Evolutionary conservation across 2,797 vertebrate genomes (phyloP).

Genomic region (Poecile montanus): DNA sequence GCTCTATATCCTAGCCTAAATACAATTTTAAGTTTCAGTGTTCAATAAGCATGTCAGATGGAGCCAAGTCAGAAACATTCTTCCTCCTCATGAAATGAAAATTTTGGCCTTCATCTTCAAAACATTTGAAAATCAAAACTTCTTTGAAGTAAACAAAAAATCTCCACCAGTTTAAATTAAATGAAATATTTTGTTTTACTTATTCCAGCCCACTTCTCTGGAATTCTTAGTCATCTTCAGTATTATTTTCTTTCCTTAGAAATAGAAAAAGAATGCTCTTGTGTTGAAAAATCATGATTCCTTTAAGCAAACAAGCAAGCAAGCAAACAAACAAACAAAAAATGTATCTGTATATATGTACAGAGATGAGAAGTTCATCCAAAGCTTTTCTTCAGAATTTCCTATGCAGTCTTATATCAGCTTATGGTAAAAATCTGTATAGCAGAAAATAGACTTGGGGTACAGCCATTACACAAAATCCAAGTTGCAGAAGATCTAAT

Average conservation of each 20-base stretch:
- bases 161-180: neutral
- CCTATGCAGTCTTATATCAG: neutral
- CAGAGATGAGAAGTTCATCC: neutral
- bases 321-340: neutral
- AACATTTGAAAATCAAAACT: neutral
- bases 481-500: neutral
- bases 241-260: neutral
- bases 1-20: neutral
- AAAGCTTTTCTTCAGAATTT: neutral
- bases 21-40: neutral
- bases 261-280: neutral
- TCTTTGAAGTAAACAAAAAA: neutral
- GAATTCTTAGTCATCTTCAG: neutral
- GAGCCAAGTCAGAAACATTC: neutral
- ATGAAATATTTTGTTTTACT: neutral
- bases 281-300: neutral
- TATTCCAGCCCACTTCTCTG: neutral
- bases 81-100: neutral
- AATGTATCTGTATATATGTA: neutral
- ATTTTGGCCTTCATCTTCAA: neutral
- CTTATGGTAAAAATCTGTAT: neutral
- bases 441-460: neutral
- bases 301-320: neutral
- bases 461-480: neutral
- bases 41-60: neutral